phyloP scores from a whole-genome alignment of 2,113 vertebrate species.

The Nyctibius bracteatus region DNA sequence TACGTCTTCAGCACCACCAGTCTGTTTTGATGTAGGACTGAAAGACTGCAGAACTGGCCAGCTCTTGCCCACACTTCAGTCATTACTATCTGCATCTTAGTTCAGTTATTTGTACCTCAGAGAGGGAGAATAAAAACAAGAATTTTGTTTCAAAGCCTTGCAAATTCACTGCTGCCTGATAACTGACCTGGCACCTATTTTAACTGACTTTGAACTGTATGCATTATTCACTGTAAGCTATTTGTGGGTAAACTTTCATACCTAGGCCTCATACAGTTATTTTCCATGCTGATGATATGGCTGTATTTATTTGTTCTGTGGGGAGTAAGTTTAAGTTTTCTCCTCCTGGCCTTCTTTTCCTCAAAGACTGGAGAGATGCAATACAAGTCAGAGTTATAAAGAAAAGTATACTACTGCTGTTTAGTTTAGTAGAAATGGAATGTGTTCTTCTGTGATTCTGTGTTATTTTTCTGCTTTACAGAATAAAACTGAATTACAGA shows the following conservation, averaged over 20 bases:
- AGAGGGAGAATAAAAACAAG: background rate
- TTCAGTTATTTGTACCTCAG: background rate
- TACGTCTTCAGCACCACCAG: background rate
- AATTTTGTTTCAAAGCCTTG: background rate
- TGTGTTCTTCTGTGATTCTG: no score
- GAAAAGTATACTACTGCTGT: background rate
- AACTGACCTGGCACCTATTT: conserved; percentile 42
- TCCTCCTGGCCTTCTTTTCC: background rate
- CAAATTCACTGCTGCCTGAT: background rate
- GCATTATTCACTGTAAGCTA: conserved; percentile 36
- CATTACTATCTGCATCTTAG: background rate
- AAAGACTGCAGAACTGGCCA: background rate
- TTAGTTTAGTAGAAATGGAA: background rate
- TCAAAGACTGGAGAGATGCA: background rate
- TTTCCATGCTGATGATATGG: background rate
- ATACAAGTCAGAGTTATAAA: background rate
- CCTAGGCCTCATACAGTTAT: background rate
- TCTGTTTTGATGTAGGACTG: background rate
- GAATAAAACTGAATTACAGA: background rate
- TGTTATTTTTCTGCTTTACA: background rate
- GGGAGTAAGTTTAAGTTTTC: background rate
- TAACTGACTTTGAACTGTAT: background rate
- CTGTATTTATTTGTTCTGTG: background rate
- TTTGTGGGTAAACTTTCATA: conserved; percentile 21
- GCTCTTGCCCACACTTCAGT: background rate